Base-by-base conservation (phyloP, 2,113 vertebrate genomes). In the Falcunculus frontatus region DNA sequence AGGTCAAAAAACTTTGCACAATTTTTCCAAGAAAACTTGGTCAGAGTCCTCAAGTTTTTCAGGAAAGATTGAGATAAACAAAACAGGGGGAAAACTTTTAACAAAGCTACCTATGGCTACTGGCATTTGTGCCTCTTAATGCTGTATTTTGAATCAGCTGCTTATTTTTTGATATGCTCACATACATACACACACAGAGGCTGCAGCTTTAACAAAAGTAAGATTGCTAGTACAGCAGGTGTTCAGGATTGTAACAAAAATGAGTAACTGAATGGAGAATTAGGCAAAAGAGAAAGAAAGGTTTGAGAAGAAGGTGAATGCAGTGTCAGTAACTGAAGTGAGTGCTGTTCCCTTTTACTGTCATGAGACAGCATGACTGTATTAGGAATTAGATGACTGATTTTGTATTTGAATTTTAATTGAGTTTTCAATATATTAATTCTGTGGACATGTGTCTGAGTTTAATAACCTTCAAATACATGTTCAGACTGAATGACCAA, bases 401-500 rank as follows among this genome's bases (percentile, higher is more conserved):
- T 94, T 97, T 93, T 29, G 7, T 84, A 89, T 96, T 97, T 97
- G 89, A 97, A 81, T 97, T 97, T 98, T 97, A 97, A 97, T 97
- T 95, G 72, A 94, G 68, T 88, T 92, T 91, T 96, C 69, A 86
- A 62, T 96, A 95, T 97, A 96, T 96, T 74, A 97, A 98, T 98
- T 96, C 96, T 86, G 87, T 89, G 78, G 77, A 97, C 83, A 95
- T 80, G 70, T 96, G 56, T 95, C 88, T 91, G 74, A 81, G 50
- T 88, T 95, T 97, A 98, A 97, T 96, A 98, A 96, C 83, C 80
- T 96, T 96, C 95, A 96, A 97, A 95, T 91, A 87, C 84, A 93
- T 80, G 85, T 94, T 98, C 75, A 96, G 87, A 97, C 64, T 97
- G 96, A 97, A 95, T 97, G 95, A 96, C 93, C 73, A 39, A 97